phyloP scores from a whole-genome alignment of 2,113 vertebrate species.

The Clinocottus analis region DNA sequence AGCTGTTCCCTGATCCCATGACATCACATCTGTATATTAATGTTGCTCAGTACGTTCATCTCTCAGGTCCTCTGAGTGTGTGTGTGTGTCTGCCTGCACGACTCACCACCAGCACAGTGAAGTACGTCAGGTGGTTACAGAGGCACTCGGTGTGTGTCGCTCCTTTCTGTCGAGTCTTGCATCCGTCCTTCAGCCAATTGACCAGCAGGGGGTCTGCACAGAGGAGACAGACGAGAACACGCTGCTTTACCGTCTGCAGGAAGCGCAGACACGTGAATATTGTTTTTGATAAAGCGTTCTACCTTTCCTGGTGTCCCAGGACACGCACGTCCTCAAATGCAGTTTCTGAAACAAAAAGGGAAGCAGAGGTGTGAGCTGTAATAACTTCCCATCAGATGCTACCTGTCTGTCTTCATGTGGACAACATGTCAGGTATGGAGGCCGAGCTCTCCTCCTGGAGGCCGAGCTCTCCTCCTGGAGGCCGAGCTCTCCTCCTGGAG shows the following conservation, averaged over 20 bases:
- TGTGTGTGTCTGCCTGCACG: neutral
- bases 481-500: too few species aligned
- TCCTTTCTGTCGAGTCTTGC: slow-evolving; percentile 48
- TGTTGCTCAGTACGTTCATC: neutral
- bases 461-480: too few species aligned
- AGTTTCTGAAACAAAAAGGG: slow-evolving; percentile 63
- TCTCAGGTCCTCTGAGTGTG: neutral
- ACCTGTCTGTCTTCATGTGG: neutral
- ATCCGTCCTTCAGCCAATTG: slow-evolving; percentile 75
- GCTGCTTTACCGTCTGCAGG: neutral
- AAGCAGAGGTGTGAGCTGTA: neutral
- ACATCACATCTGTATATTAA: neutral
- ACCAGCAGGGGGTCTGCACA: slow-evolving; percentile 72
- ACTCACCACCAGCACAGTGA: slow-evolving; percentile 83
- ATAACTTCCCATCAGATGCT: neutral
- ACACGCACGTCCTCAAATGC: slow-evolving; percentile 74
- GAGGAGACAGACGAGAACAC: neutral
- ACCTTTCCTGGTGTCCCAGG: slow-evolving; percentile 82
- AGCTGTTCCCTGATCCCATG: neutral
- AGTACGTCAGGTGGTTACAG: slow-evolving; percentile 84
- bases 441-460: too few species aligned
- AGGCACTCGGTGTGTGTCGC: slow-evolving; percentile 69
- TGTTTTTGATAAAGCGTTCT: neutral
- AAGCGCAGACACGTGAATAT: neutral
- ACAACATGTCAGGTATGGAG: neutral